Conservation (phyloP, 2,888 invertebrate species). For the Drosophila pseudotalamancana region DNA sequence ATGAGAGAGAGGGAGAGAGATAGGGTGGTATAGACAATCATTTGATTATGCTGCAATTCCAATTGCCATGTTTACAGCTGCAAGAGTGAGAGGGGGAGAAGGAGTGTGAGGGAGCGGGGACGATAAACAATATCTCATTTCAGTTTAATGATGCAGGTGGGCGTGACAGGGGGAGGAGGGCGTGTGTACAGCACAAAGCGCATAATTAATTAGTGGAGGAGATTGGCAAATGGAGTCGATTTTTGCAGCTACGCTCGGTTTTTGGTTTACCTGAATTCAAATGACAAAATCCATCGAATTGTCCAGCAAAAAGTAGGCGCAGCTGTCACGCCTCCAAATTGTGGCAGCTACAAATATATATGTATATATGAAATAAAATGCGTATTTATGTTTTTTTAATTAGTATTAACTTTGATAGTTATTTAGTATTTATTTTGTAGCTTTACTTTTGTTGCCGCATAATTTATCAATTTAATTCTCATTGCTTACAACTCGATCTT, state of each 20-base stretch:
- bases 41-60: slow-evolving; percentile 60
- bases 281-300: slow-evolving; percentile 78
- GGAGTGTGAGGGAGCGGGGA: not conserved
- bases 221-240: not conserved
- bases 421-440: slow-evolving; percentile 62
- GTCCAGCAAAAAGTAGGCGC: slow-evolving; percentile 79
- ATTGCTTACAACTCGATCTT: slow-evolving; percentile 53
- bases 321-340: slow-evolving; percentile 80
- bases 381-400: slow-evolving; percentile 15
- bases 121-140: slow-evolving; percentile 64
- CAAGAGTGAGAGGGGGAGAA: slow-evolving; percentile 13
- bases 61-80: slow-evolving; percentile 61
- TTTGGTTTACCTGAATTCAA: slow-evolving; percentile 64
- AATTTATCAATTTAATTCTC: slow-evolving; percentile 58
- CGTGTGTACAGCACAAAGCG: slow-evolving; percentile 47
- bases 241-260: not conserved
- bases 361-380: slow-evolving; percentile 33
- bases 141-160: slow-evolving; percentile 67
- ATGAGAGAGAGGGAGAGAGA: slow-evolving; percentile 1
- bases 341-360: slow-evolving; percentile 48
- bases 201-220: slow-evolving; percentile 68
- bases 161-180: not conserved
- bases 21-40: slow-evolving; percentile 28
- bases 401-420: slow-evolving; percentile 44
- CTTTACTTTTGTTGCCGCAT: slow-evolving; percentile 48